A percentile compares a stretch with the other conserved stretches of the same genome.
Evolutionary conservation across 2,888 invertebrate species (phyloP).

Genomic region (Bedellia somnulentella): DNA sequence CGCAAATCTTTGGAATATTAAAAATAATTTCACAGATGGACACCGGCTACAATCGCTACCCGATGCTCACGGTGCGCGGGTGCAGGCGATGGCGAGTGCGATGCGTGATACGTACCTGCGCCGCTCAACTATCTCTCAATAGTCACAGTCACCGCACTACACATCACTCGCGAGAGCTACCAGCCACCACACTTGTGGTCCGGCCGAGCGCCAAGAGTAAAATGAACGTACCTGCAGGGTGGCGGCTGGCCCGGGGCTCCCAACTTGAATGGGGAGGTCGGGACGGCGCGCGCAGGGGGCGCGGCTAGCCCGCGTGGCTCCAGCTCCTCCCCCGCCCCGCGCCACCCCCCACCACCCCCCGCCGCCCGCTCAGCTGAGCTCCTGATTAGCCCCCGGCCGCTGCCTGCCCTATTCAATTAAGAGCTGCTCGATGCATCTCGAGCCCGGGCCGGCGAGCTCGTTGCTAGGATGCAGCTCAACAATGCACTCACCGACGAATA

Average conservation of each 20-base stretch:
- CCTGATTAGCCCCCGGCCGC: slow-evolving; percentile 52
- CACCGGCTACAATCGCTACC: no score
- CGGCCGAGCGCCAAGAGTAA: slow-evolving; percentile 56
- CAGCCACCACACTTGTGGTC: slow-evolving; percentile 28
- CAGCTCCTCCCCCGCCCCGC: slow-evolving; percentile 35
- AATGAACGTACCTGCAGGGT: slow-evolving; percentile 57
- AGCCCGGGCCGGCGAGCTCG: no score
- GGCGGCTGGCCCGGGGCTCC: slow-evolving; percentile 54
- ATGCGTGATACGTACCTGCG: slow-evolving; percentile 15
- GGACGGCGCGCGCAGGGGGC: slow-evolving; percentile 65
- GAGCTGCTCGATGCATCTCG: slow-evolving; percentile 47
- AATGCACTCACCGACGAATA: background rate
- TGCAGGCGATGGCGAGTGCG: slow-evolving; percentile 12
- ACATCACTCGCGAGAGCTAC: slow-evolving; percentile 49
- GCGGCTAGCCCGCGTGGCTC: slow-evolving; percentile 63
- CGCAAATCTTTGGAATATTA: no score
- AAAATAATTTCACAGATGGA: no score
- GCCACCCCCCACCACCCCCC: slow-evolving; percentile 22
- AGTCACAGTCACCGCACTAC: slow-evolving; percentile 39
- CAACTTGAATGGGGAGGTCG: slow-evolving; percentile 58
- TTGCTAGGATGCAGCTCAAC: background rate
- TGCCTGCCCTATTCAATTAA: slow-evolving; percentile 54
- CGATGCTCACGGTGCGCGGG: background rate
- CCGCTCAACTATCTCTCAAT: slow-evolving; percentile 13
- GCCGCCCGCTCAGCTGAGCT: slow-evolving; percentile 50